phyloP scores from a whole-genome alignment of 2,888 invertebrate genomes.

The Brachyptera putata region DNA sequence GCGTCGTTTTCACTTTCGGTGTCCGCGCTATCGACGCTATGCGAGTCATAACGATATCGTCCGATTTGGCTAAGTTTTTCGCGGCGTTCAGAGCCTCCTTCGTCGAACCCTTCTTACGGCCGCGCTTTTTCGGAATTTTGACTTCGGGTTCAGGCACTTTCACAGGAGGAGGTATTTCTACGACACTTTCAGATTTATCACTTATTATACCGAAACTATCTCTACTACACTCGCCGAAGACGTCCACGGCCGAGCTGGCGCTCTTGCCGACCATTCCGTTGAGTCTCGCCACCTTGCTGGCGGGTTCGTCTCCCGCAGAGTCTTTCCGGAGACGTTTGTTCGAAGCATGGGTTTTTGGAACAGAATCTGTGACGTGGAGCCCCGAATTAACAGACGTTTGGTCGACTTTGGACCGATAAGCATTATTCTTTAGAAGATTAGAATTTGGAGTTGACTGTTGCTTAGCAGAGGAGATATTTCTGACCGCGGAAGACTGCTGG shows the following conservation, averaged over 20 bases:
- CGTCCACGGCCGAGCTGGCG: background rate
- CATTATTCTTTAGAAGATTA: background rate
- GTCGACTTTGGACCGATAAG: background rate
- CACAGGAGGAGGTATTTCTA: slow-evolving; percentile 32
- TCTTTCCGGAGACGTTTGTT: slow-evolving; percentile 52
- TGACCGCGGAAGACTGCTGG: background rate
- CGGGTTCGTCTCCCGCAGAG: slow-evolving; percentile 36
- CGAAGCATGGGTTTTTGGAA: slow-evolving; percentile 51
- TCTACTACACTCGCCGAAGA: slow-evolving; percentile 38
- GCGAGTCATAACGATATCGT: slow-evolving; percentile 53
- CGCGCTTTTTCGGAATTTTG: slow-evolving; percentile 51
- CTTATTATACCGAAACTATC: slow-evolving; percentile 37
- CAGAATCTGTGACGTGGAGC: slow-evolving; percentile 40
- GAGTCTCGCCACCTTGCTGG: slow-evolving; percentile 28
- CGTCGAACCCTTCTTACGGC: slow-evolving; percentile 57
- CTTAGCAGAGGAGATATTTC: background rate
- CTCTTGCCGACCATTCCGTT: slow-evolving; percentile 21
- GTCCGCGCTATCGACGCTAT: slow-evolving; percentile 56
- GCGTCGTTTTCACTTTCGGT: slow-evolving; percentile 69
- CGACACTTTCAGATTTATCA: slow-evolving; percentile 41
- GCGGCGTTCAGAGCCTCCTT: slow-evolving; percentile 33
- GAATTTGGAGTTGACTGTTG: no score
- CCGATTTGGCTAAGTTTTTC: slow-evolving; percentile 25
- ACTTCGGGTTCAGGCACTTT: slow-evolving; percentile 35
- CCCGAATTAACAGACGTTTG: background rate